Conservation (phyloP, 2,113 vertebrate genomes). For the Cinclus cinclus region DNA sequence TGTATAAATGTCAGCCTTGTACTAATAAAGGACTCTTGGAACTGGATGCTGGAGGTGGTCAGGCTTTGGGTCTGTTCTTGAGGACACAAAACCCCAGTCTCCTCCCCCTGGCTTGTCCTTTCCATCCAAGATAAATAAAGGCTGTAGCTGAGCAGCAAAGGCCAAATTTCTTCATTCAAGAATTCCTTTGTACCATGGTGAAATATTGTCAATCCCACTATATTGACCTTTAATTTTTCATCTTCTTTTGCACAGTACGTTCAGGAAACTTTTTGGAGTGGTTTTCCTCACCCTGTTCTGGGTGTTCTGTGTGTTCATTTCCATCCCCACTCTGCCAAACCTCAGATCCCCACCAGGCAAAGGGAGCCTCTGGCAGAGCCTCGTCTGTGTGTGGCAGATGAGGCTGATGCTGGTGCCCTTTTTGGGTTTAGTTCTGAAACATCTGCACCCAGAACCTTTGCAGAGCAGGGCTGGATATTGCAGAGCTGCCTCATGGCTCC, state of each 20-base stretch:
- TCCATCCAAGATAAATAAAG: background rate
- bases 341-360: background rate
- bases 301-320: background rate
- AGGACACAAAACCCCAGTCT: background rate
- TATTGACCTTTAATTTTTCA: background rate
- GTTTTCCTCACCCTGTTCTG: background rate
- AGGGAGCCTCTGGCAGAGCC: background rate
- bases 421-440: background rate
- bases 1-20: conserved; percentile 50
- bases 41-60: background rate
- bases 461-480: background rate
- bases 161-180: background rate
- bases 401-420: background rate
- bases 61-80: background rate
- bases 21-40: conserved; percentile 23
- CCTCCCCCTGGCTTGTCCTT: background rate
- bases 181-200: background rate
- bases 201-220: background rate
- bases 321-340: background rate
- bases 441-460: background rate
- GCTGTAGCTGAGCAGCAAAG: background rate
- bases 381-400: background rate
- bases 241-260: background rate
- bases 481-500: background rate
- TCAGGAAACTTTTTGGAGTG: background rate